Conservation (phyloP, 2,113 vertebrate genomes). For the Etheostoma cragini region DNA sequence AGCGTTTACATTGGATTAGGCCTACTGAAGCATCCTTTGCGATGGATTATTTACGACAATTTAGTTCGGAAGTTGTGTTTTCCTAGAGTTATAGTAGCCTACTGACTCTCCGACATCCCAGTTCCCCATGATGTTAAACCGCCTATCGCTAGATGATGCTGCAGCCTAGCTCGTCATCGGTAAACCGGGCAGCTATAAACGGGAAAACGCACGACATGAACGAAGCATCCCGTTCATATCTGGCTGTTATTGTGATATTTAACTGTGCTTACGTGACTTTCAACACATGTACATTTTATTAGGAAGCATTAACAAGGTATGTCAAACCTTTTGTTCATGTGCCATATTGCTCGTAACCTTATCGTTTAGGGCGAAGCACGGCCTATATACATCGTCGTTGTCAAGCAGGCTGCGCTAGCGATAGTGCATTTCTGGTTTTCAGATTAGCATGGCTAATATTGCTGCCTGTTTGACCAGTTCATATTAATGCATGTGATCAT, state of each 20-base stretch:
- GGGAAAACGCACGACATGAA: slow-evolving; percentile 12
- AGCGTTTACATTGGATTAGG: too few species aligned
- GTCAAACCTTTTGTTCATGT: slow-evolving; percentile 15
- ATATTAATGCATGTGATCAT: too few species aligned
- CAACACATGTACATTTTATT: too few species aligned
- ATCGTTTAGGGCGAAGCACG: slow-evolving; percentile 19
- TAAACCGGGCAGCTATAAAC: not conserved
- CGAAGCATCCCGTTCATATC: not conserved
- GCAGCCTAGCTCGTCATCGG: not conserved
- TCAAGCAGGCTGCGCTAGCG: not conserved
- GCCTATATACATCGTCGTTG: slow-evolving; percentile 11
- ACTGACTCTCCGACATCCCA: not conserved
- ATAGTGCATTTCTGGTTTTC: not conserved
- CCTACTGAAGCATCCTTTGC: too few species aligned
- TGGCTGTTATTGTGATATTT: not conserved
- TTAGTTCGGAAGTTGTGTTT: not conserved
- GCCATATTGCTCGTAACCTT: not conserved
- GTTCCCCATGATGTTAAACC: slow-evolving; percentile 18
- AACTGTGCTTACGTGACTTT: not conserved
- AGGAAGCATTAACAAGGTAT: slow-evolving; percentile 31
- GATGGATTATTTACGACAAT: not conserved
- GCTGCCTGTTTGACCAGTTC: not conserved
- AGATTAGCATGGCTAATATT: not conserved
- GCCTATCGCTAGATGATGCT: slow-evolving; percentile 72
- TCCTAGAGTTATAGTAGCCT: too few species aligned